Base-by-base conservation (phyloP, 2,797 vertebrate genomes). In the Siniperca scherzeri region DNA sequence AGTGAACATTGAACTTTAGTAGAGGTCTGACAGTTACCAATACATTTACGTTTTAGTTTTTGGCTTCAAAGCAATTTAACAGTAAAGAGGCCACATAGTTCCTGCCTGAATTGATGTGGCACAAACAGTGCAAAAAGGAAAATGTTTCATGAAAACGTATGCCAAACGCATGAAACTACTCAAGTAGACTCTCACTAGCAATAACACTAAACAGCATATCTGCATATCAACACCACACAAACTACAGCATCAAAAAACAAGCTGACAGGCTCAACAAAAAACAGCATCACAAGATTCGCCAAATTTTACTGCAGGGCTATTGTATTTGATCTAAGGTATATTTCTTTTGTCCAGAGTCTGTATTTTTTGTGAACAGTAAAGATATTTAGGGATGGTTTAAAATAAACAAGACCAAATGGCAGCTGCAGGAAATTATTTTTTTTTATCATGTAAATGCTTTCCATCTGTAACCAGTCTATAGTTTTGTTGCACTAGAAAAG, bases 121-220 rank as follows among this genome's bases (percentile, higher is more conserved):
- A 50, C 46, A 80, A 72, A 67, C 21, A 65, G 14, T 44, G 30
- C 30, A 33, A 76, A 80, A 27, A 10, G 7, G 14, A 52, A 21
- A 71, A 40, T 1, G 6, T 68, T 46, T 71, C 22, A 64, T 64
- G 13, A 66, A 70, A 66, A 67, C 56, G 62, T 27, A 44, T 65
- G 73, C 36, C 48, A 53, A 55, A 55, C 36, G 53, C 7, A 68
- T 36, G 66, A 38, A 33, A 67, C 57, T 40, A 60, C 33, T 36
- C 42, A 64, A 69, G 33, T 4, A 56, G n/a, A 53, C 5, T 17
- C 9, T 70, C 10, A 21, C 55, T 16, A 61, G 42, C 22, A 48
- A 30, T 68, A 44, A 76, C 48, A 72, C 48, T 42, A 14, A 72
- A 72, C 73, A 62, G 25, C 77, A 44, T 66, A 57, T 80, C 50